Evolutionary conservation across 2,113 vertebrate genomes (phyloP).

Genomic region (Natator depressus): DNA sequence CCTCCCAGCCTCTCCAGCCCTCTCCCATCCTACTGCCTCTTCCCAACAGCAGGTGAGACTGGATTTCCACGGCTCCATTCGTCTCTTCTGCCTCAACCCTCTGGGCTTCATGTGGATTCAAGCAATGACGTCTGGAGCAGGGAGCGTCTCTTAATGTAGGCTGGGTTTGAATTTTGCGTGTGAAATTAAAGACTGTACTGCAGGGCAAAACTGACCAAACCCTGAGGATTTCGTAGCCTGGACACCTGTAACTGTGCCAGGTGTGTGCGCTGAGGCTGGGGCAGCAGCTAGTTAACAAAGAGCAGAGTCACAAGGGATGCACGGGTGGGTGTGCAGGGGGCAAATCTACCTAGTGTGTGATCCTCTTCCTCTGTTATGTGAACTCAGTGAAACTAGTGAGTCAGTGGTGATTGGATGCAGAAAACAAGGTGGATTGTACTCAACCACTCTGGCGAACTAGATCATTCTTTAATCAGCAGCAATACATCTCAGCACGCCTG

Average conservation of each 20-base stretch:
- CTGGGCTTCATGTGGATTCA: not conserved
- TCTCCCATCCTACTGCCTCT: slow-evolving; percentile 40
- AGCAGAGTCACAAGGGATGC: not conserved
- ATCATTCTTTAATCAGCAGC: rapidly evolving
- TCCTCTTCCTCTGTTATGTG: rapidly evolving
- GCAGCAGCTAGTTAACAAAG: slow-evolving; percentile 16
- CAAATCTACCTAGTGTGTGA: not conserved
- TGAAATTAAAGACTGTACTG: too few species aligned
- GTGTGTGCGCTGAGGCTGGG: rapidly evolving
- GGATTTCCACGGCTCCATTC: rapidly evolving
- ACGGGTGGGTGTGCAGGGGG: not conserved
- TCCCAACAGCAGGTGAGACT: slow-evolving; percentile 30
- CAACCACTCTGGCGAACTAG: too few species aligned
- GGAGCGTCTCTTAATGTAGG: not conserved
- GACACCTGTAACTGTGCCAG: not conserved
- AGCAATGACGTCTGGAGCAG: not conserved
- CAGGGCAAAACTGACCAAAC: not conserved
- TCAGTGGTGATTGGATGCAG: rapidly evolving
- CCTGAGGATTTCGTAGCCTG: rapidly evolving
- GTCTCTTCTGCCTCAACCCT: not conserved
- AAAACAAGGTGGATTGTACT: not conserved
- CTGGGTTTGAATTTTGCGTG: not conserved
- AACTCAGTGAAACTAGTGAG: not conserved
- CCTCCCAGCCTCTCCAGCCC: slow-evolving; percentile 13
- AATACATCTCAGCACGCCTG: rapidly evolving